A percentile compares a stretch with the other conserved stretches of the same genome.
phyloP scores from a whole-genome alignment of 2,797 vertebrate species.

The Odontamblyopus rebecca region DNA sequence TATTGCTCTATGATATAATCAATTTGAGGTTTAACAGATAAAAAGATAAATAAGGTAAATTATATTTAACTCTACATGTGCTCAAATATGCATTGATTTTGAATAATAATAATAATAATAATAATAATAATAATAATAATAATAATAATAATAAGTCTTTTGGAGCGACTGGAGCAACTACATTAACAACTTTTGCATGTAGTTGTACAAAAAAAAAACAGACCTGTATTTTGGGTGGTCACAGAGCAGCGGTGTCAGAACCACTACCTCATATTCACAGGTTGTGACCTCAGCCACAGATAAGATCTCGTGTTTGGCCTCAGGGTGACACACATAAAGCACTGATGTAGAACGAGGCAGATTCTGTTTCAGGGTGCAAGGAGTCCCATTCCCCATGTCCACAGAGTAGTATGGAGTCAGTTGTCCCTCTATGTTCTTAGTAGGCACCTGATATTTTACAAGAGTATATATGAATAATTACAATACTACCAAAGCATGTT shows the following conservation, averaged over 20 bases:
- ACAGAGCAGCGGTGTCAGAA: slow-evolving; percentile 94
- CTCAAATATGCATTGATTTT: background rate
- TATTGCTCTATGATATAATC: background rate
- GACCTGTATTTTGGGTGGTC: slow-evolving; percentile 95
- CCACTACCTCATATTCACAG: slow-evolving; percentile 97
- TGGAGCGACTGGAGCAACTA: background rate
- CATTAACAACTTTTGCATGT: background rate
- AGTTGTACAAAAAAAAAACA: background rate
- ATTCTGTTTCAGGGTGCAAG: slow-evolving; percentile 90
- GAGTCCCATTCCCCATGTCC: slow-evolving; percentile 93
- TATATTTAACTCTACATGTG: background rate
- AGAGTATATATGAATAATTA: background rate
- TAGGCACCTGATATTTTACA: slow-evolving; percentile 79
- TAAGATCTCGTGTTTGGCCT: slow-evolving; percentile 97
- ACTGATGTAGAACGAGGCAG: slow-evolving; percentile 85
- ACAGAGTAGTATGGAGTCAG: slow-evolving; percentile 92
- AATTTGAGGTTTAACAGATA: background rate
- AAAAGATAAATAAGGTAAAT: background rate
- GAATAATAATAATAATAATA: too few relatives aligned
- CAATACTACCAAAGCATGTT: background rate
- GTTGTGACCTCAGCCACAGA: slow-evolving; percentile 95
- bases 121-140: too few relatives aligned
- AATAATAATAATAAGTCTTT: too few relatives aligned
- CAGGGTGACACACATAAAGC: slow-evolving; percentile 95
- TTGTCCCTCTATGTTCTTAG: slow-evolving; percentile 97